These are phyloP conservation scores for Sebastes taczanowskii DNA, from an alignment of 2,797 vertebrate genomes.

Conservation along the genomic window DNA sequence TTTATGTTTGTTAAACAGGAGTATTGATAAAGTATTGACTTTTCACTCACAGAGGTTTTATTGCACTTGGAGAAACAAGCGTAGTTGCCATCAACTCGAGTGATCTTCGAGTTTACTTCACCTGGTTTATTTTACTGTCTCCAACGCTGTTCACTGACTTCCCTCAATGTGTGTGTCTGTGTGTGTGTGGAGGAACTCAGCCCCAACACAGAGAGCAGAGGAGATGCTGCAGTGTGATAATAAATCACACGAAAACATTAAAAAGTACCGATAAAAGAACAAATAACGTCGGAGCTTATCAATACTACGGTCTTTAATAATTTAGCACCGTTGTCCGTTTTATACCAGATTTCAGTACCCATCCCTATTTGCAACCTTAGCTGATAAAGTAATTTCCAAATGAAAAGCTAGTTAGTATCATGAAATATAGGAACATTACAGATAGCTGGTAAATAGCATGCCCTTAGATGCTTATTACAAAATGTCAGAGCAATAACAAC, in stretches of 20 bases:
- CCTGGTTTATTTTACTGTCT: too few species aligned
- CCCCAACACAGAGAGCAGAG: neutral
- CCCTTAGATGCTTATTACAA: neutral
- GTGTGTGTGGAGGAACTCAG: too few species aligned
- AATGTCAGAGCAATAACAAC: conserved; percentile 29
- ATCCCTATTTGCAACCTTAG: fast-evolving
- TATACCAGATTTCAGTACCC: neutral
- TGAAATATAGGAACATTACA: neutral
- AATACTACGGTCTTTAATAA: neutral
- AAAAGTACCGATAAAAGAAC: neutral
- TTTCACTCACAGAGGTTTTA: too few species aligned
- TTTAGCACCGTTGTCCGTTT: neutral
- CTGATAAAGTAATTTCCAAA: neutral
- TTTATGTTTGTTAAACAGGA: too few species aligned
- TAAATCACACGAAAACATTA: neutral
- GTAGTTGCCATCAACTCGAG: too few species aligned
- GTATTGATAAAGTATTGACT: too few species aligned
- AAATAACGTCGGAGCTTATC: neutral
- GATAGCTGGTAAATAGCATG: neutral
- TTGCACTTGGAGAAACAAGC: too few species aligned
- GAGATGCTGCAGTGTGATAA: neutral
- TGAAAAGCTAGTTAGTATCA: neutral
- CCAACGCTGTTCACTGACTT: too few species aligned
- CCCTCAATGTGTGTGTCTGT: too few species aligned
- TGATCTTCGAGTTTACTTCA: too few species aligned